A percentile compares a stretch with the other conserved stretches of the same genome.
Conservation (phyloP, 2,113 vertebrate genomes). For the Pogonocichla stellata region DNA sequence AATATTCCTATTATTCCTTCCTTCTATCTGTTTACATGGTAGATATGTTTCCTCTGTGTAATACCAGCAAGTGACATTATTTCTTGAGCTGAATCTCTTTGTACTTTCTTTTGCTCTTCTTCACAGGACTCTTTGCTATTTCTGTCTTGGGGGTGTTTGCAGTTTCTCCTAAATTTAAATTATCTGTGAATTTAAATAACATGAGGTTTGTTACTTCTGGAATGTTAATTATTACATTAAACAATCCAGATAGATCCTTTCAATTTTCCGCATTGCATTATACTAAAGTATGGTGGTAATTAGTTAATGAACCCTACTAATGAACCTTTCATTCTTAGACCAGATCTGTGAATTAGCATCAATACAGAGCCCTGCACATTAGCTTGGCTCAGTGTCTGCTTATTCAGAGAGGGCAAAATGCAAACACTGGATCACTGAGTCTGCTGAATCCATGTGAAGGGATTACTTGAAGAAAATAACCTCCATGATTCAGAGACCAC, state of each 20-base stretch:
- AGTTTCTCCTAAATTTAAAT: background rate
- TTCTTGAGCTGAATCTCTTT: background rate
- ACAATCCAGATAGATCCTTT: background rate
- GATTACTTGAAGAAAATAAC: background rate
- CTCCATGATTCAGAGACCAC: background rate
- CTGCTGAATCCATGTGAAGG: background rate
- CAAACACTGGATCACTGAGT: background rate
- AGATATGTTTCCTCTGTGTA: background rate
- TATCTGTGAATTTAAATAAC: background rate
- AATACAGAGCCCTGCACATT: background rate
- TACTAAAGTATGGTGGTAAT: background rate
- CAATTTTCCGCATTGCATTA: background rate
- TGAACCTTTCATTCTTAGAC: background rate
- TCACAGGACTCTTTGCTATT: background rate
- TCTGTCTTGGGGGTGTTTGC: background rate
- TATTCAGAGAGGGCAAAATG: background rate
- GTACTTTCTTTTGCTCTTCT: background rate
- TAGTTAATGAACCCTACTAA: background rate
- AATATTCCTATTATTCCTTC: background rate
- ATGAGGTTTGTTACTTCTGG: background rate
- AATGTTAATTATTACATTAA: slow-evolving; percentile 12
- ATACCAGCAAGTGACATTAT: background rate
- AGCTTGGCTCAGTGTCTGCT: background rate
- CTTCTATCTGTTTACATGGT: background rate
- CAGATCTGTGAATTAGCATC: background rate